These are phyloP conservation scores for Bombus vancouverensis DNA, from an alignment of 1,140 invertebrate genomes.

Conservation along the genomic window DNA sequence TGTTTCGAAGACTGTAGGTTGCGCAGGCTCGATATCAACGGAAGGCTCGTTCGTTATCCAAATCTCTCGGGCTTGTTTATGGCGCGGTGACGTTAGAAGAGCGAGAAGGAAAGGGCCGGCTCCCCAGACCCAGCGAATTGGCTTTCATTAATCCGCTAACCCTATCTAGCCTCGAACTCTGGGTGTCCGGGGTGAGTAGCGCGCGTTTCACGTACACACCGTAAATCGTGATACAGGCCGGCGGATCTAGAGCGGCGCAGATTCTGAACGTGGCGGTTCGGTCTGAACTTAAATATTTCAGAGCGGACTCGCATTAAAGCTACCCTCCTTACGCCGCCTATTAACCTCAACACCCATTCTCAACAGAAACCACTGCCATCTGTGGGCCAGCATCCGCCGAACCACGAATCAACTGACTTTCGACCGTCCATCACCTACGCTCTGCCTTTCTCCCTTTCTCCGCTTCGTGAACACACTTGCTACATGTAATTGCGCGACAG, in stretches of 20 bases:
- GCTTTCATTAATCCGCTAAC: slow-evolving; percentile 82
- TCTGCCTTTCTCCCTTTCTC: background rate
- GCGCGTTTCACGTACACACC: slow-evolving; percentile 72
- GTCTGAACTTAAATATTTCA: slow-evolving; percentile 81
- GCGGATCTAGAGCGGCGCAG: slow-evolving; percentile 76
- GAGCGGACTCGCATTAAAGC: slow-evolving; percentile 78
- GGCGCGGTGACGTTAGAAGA: slow-evolving; percentile 73
- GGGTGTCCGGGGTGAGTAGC: background rate
- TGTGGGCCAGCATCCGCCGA: slow-evolving; percentile 39
- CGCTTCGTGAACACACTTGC: background rate
- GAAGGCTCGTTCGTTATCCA: slow-evolving; percentile 70
- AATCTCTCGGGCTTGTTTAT: slow-evolving; percentile 76
- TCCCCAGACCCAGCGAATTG: slow-evolving; percentile 73
- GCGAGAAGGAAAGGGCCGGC: slow-evolving; percentile 63
- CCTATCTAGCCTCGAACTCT: slow-evolving; percentile 72
- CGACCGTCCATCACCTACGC: slow-evolving; percentile 44
- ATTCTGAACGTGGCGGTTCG: slow-evolving; percentile 73
- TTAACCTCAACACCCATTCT: slow-evolving; percentile 77
- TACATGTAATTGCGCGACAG: slow-evolving; percentile 34
- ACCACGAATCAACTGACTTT: slow-evolving; percentile 60
- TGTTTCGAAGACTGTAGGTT: background rate
- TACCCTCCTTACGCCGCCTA: slow-evolving; percentile 81
- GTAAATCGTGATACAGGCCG: slow-evolving; percentile 81
- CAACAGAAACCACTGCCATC: slow-evolving; percentile 7
- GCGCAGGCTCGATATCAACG: slow-evolving; percentile 53